Conservation (phyloP, 2,888 invertebrate genomes). For the Escarpia spicata region DNA sequence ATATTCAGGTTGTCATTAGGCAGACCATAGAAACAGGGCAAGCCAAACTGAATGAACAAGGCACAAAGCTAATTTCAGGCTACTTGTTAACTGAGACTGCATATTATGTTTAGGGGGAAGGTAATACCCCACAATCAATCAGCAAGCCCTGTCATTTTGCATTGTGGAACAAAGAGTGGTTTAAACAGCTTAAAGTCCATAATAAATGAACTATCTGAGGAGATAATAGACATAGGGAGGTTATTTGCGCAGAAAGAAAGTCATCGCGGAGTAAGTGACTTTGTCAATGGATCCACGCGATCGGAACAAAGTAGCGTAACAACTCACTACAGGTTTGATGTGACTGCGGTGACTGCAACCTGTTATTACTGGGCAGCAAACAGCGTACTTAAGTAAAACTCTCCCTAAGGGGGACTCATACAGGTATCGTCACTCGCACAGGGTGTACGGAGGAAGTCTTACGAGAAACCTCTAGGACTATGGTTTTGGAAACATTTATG, state of each 20-base stretch:
- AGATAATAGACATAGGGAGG: neutral
- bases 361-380: neutral
- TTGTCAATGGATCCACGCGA: neutral
- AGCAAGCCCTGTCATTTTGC: neutral
- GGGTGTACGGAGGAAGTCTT: neutral
- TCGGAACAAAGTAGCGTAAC: neutral
- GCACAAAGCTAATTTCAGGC: neutral
- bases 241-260: neutral
- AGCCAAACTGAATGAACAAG: neutral
- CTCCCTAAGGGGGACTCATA: neutral
- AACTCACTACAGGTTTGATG: neutral
- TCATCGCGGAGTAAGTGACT: neutral
- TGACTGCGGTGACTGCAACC: neutral
- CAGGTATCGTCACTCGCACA: too few relatives aligned
- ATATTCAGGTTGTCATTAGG: neutral
- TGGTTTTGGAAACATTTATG: neutral
- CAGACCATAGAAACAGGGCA: neutral
- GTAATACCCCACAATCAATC: neutral
- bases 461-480: neutral
- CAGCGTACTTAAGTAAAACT: neutral
- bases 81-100: neutral
- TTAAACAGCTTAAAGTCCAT: neutral
- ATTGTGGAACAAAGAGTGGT: neutral
- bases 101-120: constrained; percentile 6
- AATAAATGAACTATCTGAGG: neutral